Base-by-base conservation (phyloP, 2,888 invertebrate genomes). In the Ectemnius continuus region DNA sequence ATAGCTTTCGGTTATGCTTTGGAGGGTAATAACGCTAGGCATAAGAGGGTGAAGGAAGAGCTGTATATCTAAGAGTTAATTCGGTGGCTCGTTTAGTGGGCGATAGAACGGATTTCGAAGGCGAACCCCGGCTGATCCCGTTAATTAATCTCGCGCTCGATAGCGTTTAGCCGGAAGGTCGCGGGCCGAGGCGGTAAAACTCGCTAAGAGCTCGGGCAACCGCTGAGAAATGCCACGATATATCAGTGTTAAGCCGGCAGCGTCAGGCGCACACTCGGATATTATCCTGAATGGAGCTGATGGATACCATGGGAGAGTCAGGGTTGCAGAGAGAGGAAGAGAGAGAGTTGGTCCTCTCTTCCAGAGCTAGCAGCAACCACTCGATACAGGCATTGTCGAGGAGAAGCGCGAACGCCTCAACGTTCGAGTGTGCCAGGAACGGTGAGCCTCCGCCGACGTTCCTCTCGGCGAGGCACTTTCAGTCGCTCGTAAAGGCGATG, bases 191-290 rank as follows among this genome's bases (percentile, higher is more conserved):
- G 73, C 61, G 81, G 76, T 75, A 83, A 83, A 83, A 83, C 63
- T 78, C 60, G 66, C 59, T 75, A 74, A 78, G 73, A 76, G 77
- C 62, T 48, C 52, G 75, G 69, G 73, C 72, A 67, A 78, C 64
- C 73, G 69, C 80, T 86, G 86, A 86, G 85, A 85, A 85, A 86
- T 86, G 83, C 79, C 75, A 77, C 83, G 82, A 86, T 86, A 86
- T 82, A 87, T 86, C 84, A 86, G 79, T 78, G 80, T 81, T 86
- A 81, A 84, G 81, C 84, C 80, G 79, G 6, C 73, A 76, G 80
- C 75, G 80, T 80, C 82, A 83, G 84, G 83, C 81, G 78, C 84
- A 36, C 36, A 86, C 79, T 83, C 76, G 75, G 81, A 86, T 86
- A 85, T 86, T 86, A 80, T 81, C 75, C 83, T 79, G 82, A 83